Base-by-base conservation (phyloP, 2,113 vertebrate species). In the Oreocharis arfaki region DNA sequence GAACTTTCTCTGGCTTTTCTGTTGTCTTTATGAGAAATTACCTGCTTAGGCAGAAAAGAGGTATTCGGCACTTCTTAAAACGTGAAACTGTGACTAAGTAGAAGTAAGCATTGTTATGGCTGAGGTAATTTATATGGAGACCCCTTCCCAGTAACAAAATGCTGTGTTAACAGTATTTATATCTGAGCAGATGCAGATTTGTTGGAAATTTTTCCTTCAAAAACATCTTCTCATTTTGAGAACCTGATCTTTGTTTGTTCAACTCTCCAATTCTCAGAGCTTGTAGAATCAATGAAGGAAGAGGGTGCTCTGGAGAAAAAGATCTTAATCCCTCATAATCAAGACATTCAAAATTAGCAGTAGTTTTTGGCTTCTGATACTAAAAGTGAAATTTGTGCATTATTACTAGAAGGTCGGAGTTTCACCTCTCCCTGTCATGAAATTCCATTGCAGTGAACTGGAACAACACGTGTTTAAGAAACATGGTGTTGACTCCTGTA, bases 301-400 rank as follows among this genome's bases (percentile, higher is more conserved):
- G 47, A n/a, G 10, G 12, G 10, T 84, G 16, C 33, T 90, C 27
- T 93, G 47, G 50, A 84, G 35, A 92, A 67, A 32, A 3, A 67
- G 28, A 55, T 55, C 7, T 50, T 35, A 50, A 67, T 82, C 6
- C 10, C 33, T 1, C 0, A 2, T 52, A 11, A 35, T 22, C 0
- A 12, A 85, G 49, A 42, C 23, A 23, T n/a, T 78, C 3, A 61
- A 69, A 89, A 74, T 46, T 23, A 65, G 27, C 64, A 79, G 39
- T 44, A 0, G 1, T 22, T 65, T 89, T 83, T 94, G 46, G 16
- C 67, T 84, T 39, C 24, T 55, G 33, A 23, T 88, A 33, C 3
- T 90, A 23, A 79, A 90, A 88, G 33, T 65, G 11, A 52, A 68
- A 61, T 53, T 28, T 63, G 5, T 28, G 12, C 3, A 1, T 90